Percentiles rank a stretch among this genome's conserved stretches.
Conservation (phyloP, 2,113 vertebrate species). For the Callaeas wilsoni region DNA sequence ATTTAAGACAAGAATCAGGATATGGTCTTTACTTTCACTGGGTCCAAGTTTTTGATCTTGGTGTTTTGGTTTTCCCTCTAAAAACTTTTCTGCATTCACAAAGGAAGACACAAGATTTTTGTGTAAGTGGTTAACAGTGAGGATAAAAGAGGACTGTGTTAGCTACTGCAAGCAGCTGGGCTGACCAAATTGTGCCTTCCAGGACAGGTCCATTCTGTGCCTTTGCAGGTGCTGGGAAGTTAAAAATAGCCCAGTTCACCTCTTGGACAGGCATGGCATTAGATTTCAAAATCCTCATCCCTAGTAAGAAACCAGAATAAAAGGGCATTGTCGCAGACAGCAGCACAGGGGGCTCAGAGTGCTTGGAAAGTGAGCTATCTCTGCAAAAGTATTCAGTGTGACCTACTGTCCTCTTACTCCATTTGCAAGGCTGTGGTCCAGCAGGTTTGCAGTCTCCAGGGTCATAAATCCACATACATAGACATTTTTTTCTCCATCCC, state of each 20-base stretch:
- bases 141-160: background rate
- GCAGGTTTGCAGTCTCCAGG: background rate
- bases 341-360: background rate
- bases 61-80: background rate
- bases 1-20: background rate
- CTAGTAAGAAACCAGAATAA: conserved; percentile 18
- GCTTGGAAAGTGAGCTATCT: conserved; percentile 3
- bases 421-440: background rate
- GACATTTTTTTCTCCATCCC: background rate
- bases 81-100: background rate
- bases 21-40: background rate
- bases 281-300: conserved; percentile 25
- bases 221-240: conserved; percentile 22
- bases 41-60: background rate
- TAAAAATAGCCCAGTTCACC: background rate
- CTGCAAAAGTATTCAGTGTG: background rate
- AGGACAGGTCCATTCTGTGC: background rate
- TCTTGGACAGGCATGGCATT: background rate
- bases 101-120: background rate
- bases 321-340: conserved; percentile 25
- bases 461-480: background rate
- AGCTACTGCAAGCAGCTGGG: background rate
- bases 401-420: background rate
- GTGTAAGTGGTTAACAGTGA: background rate
- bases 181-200: background rate